phyloP scores from a whole-genome alignment of 2,113 vertebrate species.

The Merops nubicus region DNA sequence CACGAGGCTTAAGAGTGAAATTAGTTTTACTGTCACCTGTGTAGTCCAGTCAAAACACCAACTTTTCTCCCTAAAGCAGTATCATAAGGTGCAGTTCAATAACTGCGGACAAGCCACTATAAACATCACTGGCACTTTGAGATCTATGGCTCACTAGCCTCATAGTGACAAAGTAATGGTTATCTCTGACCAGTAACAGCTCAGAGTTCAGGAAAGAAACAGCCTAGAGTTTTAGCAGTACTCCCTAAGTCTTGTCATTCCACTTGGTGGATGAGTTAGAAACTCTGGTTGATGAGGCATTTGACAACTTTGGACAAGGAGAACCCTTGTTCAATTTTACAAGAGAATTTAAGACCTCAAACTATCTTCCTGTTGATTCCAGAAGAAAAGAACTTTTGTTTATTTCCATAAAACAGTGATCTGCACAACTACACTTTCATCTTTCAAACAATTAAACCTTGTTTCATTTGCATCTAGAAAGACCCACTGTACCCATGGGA shows the following conservation, averaged over 20 bases:
- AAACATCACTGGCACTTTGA: neutral
- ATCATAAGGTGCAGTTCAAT: neutral
- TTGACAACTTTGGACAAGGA: neutral
- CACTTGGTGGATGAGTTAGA: neutral
- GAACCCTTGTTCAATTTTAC: neutral
- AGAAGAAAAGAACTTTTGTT: neutral
- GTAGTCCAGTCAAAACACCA: neutral
- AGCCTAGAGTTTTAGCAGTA: neutral
- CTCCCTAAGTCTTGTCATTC: neutral
- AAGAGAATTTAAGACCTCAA: neutral
- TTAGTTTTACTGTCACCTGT: neutral
- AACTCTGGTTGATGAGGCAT: no score
- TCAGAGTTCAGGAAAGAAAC: neutral
- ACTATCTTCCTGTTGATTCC: neutral
- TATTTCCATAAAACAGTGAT: neutral
- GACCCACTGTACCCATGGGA: rapidly evolving
- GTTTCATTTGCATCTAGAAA: neutral
- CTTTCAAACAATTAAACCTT: neutral
- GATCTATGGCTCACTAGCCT: neutral
- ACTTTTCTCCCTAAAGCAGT: neutral
- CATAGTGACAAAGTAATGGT: neutral
- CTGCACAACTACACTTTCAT: neutral
- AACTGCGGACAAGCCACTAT: neutral
- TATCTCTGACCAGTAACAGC: neutral
- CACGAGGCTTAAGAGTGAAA: neutral